A percentile compares a stretch with the other conserved stretches of the same genome.
Conservation (phyloP, 2,888 invertebrate genomes). For the Melanchra persicariae region DNA sequence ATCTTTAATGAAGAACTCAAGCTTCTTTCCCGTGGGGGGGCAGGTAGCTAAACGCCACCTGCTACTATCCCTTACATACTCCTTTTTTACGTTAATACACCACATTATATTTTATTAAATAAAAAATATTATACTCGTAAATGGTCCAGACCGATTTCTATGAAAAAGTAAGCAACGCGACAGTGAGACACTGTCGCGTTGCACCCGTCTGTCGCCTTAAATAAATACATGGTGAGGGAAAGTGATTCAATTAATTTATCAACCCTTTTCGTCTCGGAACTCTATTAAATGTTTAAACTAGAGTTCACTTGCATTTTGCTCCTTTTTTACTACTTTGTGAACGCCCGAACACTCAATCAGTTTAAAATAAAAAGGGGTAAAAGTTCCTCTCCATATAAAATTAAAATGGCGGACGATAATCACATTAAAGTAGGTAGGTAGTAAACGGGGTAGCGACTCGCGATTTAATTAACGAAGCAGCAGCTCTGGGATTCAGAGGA, state of each 20-base stretch:
- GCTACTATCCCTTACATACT: too few species aligned
- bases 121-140: too few species aligned
- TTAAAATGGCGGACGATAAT: conserved; percentile 25
- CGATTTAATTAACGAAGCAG: conserved; percentile 29
- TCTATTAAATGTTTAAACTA: not conserved
- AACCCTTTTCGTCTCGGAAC: conserved; percentile 1
- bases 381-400: conserved; percentile 14
- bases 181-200: too few species aligned
- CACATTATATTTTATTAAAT: too few species aligned
- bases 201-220: not conserved
- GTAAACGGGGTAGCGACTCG: not conserved
- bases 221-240: not conserved
- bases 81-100: too few species aligned
- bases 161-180: too few species aligned
- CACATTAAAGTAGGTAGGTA: conserved; percentile 2
- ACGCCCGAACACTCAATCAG: conserved; percentile 4
- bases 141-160: too few species aligned
- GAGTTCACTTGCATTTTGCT: not conserved
- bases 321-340: not conserved
- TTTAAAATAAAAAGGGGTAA: conserved; percentile 16
- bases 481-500: not conserved
- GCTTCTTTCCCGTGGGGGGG: too few species aligned
- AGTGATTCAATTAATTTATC: not conserved
- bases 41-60: too few species aligned
- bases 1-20: not conserved